Evolutionary conservation across 2,888 invertebrate genomes (phyloP).

Genomic region (Pharmacophagus antenor): DNA sequence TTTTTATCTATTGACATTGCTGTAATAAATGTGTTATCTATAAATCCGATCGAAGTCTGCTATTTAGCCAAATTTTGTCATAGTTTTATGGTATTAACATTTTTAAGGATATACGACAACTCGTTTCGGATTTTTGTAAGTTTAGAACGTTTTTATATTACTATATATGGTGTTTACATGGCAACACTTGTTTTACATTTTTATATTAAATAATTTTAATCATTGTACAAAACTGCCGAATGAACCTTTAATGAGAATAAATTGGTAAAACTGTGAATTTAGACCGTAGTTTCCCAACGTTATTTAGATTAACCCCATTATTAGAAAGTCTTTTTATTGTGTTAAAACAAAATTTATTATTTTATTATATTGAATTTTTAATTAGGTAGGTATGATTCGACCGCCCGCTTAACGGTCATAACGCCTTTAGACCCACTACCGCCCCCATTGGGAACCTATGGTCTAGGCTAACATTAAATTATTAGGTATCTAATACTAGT

Average conservation of each 20-base stretch:
- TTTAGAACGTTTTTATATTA: slow-evolving; percentile 19
- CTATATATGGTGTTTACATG: slow-evolving; percentile 12
- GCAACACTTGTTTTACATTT: slow-evolving; percentile 24
- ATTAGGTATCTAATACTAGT: slow-evolving; percentile 31
- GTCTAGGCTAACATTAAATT: too few relatives aligned
- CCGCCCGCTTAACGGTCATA: too few relatives aligned
- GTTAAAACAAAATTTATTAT: too few relatives aligned
- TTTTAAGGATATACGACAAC: slow-evolving; percentile 4
- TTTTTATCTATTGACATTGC: neutral
- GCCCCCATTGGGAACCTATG: too few relatives aligned
- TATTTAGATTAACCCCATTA: too few relatives aligned
- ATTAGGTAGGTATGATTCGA: too few relatives aligned
- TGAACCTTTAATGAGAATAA: neutral
- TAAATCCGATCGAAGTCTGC: slow-evolving; percentile 24
- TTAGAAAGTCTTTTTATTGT: too few relatives aligned
- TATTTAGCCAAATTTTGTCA: slow-evolving; percentile 36
- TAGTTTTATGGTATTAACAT: slow-evolving; percentile 30
- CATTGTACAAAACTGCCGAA: neutral
- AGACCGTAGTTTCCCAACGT: too few relatives aligned
- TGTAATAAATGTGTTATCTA: neutral
- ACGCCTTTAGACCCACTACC: too few relatives aligned
- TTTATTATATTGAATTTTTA: too few relatives aligned
- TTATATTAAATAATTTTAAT: slow-evolving; percentile 6
- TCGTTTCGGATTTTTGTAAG: slow-evolving; percentile 6
- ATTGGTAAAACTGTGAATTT: neutral